Evolutionary conservation across 64 coral and sea anemone genomes (phyloP).

Genomic region (Orbicella faveolata): DNA sequence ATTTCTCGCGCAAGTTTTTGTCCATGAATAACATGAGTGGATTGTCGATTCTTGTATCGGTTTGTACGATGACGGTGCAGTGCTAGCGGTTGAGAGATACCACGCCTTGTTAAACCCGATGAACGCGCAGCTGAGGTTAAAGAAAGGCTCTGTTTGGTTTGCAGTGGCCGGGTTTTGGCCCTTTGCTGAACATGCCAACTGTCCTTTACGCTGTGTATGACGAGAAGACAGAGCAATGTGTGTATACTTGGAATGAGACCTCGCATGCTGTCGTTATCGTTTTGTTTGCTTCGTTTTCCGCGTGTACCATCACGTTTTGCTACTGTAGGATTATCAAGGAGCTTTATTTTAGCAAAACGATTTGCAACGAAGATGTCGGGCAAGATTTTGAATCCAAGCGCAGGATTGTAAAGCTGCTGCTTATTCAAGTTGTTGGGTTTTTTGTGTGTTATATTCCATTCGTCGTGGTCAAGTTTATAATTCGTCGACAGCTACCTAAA

Average conservation of each 20-base stretch:
- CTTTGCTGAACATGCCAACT: conserved; percentile 15
- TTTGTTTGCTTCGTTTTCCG: conserved; percentile 18
- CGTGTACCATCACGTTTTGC: conserved; percentile 28
- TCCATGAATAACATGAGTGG: conserved; percentile 50
- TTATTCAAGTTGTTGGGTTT: conserved; percentile 38
- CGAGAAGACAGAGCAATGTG: not conserved
- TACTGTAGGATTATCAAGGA: conserved; percentile 59
- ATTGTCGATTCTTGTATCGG: conserved; percentile 45
- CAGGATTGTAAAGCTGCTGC: conserved; percentile 49
- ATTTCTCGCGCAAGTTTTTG: conserved; percentile 47
- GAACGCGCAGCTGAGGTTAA: conserved; percentile 3
- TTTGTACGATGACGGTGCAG: conserved; percentile 29
- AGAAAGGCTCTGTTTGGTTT: conserved; percentile 4
- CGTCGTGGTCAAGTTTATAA: not conserved
- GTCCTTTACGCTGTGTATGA: conserved; percentile 29
- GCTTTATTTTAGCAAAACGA: conserved; percentile 58
- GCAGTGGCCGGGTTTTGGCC: conserved; percentile 26
- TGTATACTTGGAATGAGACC: conserved; percentile 6
- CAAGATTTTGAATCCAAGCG: conserved; percentile 24
- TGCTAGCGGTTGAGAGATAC: conserved; percentile 51
- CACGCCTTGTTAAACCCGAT: conserved; percentile 46
- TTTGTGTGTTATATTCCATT: conserved; percentile 53
- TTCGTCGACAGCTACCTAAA: not conserved
- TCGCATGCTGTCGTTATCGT: not conserved
- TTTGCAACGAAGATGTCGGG: conserved; percentile 16